phyloP scores from a whole-genome alignment of 1,140 invertebrate genomes.

The Drosophila equinoxialis region DNA sequence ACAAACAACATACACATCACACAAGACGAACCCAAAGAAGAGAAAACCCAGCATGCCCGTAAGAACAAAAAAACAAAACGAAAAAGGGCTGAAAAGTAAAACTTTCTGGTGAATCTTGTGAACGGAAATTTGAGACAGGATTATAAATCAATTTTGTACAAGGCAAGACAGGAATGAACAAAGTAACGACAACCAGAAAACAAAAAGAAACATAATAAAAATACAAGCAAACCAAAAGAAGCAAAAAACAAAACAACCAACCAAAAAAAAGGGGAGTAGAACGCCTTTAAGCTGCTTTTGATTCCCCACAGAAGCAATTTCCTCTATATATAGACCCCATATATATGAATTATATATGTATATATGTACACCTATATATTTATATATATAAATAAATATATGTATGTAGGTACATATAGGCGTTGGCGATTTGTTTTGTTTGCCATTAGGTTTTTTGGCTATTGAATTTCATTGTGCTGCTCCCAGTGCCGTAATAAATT shows the following conservation, averaged over 20 bases:
- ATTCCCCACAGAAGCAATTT: slow-evolving; percentile 31
- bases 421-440: slow-evolving; percentile 77
- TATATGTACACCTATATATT: slow-evolving; percentile 11
- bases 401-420: slow-evolving; percentile 43
- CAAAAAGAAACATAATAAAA: slow-evolving; percentile 27
- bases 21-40: not conserved
- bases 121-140: slow-evolving; percentile 62
- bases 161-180: slow-evolving; percentile 36
- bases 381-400: slow-evolving; percentile 43
- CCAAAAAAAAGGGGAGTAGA: slow-evolving; percentile 45
- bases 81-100: slow-evolving; percentile 26
- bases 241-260: slow-evolving; percentile 39
- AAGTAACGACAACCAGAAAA: slow-evolving; percentile 53
- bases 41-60: not conserved
- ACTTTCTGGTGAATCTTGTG: slow-evolving; percentile 36
- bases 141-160: slow-evolving; percentile 77
- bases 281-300: slow-evolving; percentile 69
- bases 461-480: slow-evolving; percentile 79
- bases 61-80: not conserved
- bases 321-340: slow-evolving; percentile 35
- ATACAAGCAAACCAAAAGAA: slow-evolving; percentile 19
- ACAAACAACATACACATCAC: slow-evolving; percentile 4
- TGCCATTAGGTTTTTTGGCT: slow-evolving; percentile 70
- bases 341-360: slow-evolving; percentile 19
- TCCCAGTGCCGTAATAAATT: slow-evolving; percentile 73